These are phyloP conservation scores for Centropristis striata DNA, from an alignment of 2,113 vertebrate species.

Conservation along the genomic window DNA sequence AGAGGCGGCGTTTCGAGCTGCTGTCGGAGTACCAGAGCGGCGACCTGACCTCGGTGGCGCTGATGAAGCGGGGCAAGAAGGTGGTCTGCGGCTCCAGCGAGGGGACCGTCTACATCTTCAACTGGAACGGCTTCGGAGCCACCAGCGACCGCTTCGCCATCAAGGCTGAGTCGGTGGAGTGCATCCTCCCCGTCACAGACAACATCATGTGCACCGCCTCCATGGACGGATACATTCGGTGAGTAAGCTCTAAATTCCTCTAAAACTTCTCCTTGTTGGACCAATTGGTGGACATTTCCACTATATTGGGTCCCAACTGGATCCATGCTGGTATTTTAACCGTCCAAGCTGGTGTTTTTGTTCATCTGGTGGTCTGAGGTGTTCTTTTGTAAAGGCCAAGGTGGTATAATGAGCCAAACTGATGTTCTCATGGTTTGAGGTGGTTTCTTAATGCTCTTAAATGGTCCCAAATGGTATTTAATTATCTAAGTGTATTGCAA, in stretches of 20 bases:
- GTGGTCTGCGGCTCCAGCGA: constrained; percentile 94
- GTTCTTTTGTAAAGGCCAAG: too few relatives aligned
- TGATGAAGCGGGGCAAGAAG: constrained; percentile 95
- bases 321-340: too few relatives aligned
- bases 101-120: constrained; percentile 96
- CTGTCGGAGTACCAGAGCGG: constrained; percentile 93
- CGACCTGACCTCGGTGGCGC: constrained; percentile 90
- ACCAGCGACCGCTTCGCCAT: constrained; percentile 95
- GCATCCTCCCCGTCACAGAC: constrained; percentile 90
- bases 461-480: too few relatives aligned
- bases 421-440: too few relatives aligned
- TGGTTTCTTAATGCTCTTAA: too few relatives aligned
- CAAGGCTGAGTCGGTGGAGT: constrained; percentile 92
- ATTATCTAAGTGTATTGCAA: too few relatives aligned
- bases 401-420: too few relatives aligned
- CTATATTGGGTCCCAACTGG: too few relatives aligned
- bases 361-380: too few relatives aligned
- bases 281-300: too few relatives aligned
- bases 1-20: constrained; percentile 92
- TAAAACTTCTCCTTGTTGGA: too few relatives aligned
- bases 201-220: constrained; percentile 93
- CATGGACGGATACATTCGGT: constrained; percentile 95
- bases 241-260: constrained; percentile 34
- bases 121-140: constrained; percentile 96
- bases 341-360: too few relatives aligned